Percentiles rank a stretch among this genome's conserved stretches.
These are phyloP conservation scores for Pocillopora grandis DNA, from an alignment of 92 coral and sea anemone species.

Conservation along the genomic window DNA sequence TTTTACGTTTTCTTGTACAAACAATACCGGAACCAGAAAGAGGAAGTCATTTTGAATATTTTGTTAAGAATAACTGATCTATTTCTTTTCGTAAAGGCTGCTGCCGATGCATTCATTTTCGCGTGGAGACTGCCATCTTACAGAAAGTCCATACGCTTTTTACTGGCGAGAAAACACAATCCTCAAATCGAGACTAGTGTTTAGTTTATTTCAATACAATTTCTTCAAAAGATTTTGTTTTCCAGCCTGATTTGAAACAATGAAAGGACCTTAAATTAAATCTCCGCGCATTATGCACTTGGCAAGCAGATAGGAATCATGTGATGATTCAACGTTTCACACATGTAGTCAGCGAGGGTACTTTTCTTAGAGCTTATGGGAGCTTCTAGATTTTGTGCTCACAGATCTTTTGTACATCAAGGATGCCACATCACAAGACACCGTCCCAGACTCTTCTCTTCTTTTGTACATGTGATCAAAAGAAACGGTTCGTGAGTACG, in stretches of 20 bases:
- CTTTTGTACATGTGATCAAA: no score
- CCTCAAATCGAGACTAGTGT: constrained; percentile 16
- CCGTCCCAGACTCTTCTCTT: no score
- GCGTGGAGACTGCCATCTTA: constrained; percentile 84
- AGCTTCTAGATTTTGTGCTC: no score
- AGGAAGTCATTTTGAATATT: constrained; percentile 53
- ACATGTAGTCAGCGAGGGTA: no score
- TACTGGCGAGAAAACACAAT: not conserved
- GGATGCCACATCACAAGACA: no score
- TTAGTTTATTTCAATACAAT: not conserved
- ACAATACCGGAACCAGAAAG: constrained; percentile 39
- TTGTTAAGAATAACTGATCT: constrained; percentile 71
- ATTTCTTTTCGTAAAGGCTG: constrained; percentile 68
- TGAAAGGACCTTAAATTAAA: no score
- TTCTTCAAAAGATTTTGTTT: not conserved
- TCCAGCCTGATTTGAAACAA: not conserved
- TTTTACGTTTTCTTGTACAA: constrained; percentile 67
- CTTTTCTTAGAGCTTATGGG: no score
- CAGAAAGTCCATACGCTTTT: constrained; percentile 41
- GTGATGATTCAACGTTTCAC: no score
- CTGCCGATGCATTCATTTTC: constrained; percentile 71
- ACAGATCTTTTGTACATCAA: no score
- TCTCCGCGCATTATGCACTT: no score
- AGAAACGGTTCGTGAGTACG: no score
- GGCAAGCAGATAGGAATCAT: no score